Percentiles rank a stretch among this genome's conserved stretches.
Evolutionary conservation across 2,113 vertebrate species (phyloP).

Genomic region (Penelope pileata): DNA sequence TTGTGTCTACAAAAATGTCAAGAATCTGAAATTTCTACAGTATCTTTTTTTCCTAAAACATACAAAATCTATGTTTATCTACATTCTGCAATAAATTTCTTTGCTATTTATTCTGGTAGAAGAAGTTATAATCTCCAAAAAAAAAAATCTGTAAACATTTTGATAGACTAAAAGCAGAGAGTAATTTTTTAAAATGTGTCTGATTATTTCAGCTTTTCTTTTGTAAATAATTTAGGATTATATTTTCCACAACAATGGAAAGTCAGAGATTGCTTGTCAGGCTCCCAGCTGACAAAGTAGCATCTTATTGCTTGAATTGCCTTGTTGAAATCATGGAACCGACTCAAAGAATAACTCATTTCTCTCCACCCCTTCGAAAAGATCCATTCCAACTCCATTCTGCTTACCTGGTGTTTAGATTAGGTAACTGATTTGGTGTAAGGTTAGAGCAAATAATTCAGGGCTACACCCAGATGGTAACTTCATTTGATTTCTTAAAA

Average conservation of each 20-base stretch:
- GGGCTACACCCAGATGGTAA: not conserved
- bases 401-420: not conserved
- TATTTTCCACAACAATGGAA: conserved; percentile 45
- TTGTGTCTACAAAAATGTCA: conserved; percentile 28
- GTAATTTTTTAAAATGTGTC: not conserved
- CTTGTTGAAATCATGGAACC: not conserved
- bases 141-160: not conserved
- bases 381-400: not conserved
- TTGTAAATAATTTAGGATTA: conserved; percentile 12
- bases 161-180: not conserved
- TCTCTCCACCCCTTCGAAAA: not conserved
- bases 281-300: not conserved
- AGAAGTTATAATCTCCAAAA: conserved; percentile 2
- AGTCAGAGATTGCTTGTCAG: not conserved
- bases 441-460: not conserved
- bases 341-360: not conserved
- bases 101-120: not conserved
- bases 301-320: not conserved
- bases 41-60: conserved; percentile 2
- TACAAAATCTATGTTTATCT: conserved; percentile 37
- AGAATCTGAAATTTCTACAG: conserved; percentile 25
- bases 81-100: conserved; percentile 16
- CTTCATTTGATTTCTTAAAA: not conserved
- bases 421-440: not conserved
- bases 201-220: conserved; percentile 17